Evolutionary conservation across 2,113 vertebrate genomes (phyloP).

Genomic region (Ramphastos sulfuratus): DNA sequence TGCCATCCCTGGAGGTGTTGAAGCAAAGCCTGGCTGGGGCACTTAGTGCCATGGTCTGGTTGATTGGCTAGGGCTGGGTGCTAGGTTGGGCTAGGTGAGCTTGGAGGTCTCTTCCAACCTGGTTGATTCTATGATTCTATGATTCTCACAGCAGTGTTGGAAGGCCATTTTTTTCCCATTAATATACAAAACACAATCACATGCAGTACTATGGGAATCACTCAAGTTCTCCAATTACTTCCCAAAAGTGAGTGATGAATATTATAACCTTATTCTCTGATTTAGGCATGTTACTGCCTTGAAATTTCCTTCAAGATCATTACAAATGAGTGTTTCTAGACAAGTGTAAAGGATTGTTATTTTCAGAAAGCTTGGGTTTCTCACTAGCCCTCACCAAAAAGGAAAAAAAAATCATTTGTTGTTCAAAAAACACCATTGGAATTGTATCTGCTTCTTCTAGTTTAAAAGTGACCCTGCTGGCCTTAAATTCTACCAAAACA

Average conservation of each 20-base stretch:
- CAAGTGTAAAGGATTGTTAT: background rate
- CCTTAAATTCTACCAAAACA: background rate
- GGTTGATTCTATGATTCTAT: too few species aligned
- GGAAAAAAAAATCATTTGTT: background rate
- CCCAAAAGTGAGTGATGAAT: background rate
- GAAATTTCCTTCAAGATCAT: background rate
- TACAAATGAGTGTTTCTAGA: background rate
- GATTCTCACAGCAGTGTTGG: background rate
- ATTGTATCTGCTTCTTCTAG: background rate
- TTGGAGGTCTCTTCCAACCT: too few species aligned
- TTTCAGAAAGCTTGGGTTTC: background rate
- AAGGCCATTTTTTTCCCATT: background rate
- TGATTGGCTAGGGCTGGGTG: too few species aligned
- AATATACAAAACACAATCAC: background rate
- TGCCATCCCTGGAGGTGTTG: too few species aligned
- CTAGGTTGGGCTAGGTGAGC: too few species aligned
- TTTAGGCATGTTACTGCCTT: background rate
- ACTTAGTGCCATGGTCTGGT: too few species aligned
- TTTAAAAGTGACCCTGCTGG: background rate
- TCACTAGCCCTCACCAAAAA: background rate
- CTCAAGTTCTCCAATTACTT: background rate
- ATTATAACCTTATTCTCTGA: background rate
- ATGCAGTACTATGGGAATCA: background rate
- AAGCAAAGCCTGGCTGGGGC: too few species aligned
- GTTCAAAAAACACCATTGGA: background rate